A percentile compares a stretch with the other conserved stretches of the same genome.
phyloP scores from a whole-genome alignment of 2,113 vertebrate genomes.

The Heptranchias perlo region DNA sequence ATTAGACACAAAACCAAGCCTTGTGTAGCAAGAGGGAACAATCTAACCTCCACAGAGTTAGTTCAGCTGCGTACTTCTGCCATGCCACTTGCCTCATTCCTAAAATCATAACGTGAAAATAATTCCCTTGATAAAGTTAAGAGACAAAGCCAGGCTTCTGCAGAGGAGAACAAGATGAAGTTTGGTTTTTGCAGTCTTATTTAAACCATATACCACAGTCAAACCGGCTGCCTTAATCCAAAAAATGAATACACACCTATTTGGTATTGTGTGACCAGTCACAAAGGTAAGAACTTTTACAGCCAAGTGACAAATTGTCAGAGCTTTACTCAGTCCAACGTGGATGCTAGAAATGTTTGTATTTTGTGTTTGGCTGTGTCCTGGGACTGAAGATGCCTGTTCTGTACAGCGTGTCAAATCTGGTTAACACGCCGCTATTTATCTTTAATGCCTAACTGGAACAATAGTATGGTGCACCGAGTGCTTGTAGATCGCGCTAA shows the following conservation, averaged over 20 bases:
- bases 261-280: slow-evolving; percentile 49
- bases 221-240: slow-evolving; percentile 6
- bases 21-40: background rate
- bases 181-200: background rate
- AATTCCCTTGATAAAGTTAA: slow-evolving; percentile 8
- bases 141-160: background rate
- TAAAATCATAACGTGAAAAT: slow-evolving; percentile 3
- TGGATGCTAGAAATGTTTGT: slow-evolving; percentile 70
- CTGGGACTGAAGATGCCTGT: slow-evolving; percentile 84
- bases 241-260: background rate
- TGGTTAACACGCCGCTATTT: slow-evolving; percentile 87
- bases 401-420: slow-evolving; percentile 89
- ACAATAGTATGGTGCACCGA: slow-evolving; percentile 62
- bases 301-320: slow-evolving; percentile 73
- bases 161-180: slow-evolving; percentile 4
- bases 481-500: slow-evolving; percentile 50
- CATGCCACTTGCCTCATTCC: background rate
- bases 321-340: slow-evolving; percentile 60
- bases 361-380: slow-evolving; percentile 72
- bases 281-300: slow-evolving; percentile 68
- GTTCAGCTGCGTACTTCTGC: background rate
- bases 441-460: slow-evolving; percentile 70
- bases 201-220: slow-evolving; percentile 12
- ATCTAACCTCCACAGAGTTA: background rate
- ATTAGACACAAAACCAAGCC: background rate